Conservation (phyloP, 2,797 vertebrate species). For the Cetoscarus ocellatus region DNA sequence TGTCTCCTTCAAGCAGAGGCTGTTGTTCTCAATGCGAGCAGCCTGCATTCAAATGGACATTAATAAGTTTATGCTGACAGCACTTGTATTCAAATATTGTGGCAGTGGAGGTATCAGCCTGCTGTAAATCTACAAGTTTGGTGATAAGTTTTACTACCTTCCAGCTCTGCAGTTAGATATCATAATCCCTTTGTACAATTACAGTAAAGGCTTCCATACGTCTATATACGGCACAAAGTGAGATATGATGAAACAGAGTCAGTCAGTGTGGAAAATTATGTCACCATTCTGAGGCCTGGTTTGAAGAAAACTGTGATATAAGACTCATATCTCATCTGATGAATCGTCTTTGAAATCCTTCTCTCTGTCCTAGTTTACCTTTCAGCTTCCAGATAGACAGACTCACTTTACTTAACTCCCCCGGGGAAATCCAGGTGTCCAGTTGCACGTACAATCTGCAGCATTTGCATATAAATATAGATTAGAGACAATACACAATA, state of each 20-base stretch:
- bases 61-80: too few relatives aligned
- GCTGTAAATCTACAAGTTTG: background rate
- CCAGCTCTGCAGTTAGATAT: background rate
- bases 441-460: background rate
- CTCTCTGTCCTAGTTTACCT: background rate
- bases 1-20: too few relatives aligned
- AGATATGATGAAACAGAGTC: background rate
- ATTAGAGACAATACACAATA: constrained; percentile 6
- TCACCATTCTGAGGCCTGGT: background rate
- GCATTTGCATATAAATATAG: constrained; percentile 9
- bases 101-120: background rate
- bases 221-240: background rate
- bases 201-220: background rate
- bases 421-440: background rate
- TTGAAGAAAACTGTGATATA: constrained; percentile 15
- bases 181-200: background rate
- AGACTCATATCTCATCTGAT: constrained; percentile 1
- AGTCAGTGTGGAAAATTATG: background rate
- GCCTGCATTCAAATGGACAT: too few relatives aligned
- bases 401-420: background rate
- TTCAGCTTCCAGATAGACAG: background rate
- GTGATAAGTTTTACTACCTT: background rate
- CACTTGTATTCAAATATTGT: background rate
- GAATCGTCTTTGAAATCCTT: constrained; percentile 7
- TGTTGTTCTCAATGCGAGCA: too few relatives aligned